Evolutionary conservation across 1,140 invertebrate species (phyloP).

Genomic region (Aphaenogaster rudis): DNA sequence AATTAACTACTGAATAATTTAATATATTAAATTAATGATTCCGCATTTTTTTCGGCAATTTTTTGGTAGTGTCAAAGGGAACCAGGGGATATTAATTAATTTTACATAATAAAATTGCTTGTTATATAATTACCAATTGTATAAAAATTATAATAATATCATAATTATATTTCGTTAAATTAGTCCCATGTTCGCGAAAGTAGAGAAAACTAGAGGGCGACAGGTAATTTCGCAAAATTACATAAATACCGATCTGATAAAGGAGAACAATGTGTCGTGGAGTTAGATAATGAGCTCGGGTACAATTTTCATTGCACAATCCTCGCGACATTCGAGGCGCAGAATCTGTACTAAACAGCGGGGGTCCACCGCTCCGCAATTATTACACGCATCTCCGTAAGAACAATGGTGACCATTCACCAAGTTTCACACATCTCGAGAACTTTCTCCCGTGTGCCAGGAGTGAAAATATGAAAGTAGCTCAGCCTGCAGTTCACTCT

Average conservation of each 20-base stretch:
- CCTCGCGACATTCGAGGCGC: conserved; percentile 30
- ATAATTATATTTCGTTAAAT: neutral
- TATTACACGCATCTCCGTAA: conserved; percentile 76
- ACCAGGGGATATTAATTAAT: neutral
- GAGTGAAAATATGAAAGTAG: conserved; percentile 87
- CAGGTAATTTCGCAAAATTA: conserved; percentile 7
- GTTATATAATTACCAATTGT: neutral
- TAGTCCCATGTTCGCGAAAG: neutral
- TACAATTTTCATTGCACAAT: conserved; percentile 67
- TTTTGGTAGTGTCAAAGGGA: neutral
- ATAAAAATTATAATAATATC: neutral
- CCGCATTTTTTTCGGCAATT: neutral
- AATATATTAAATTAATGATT: conserved; percentile 12
- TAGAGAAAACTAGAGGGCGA: neutral
- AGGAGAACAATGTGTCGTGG: conserved; percentile 15
- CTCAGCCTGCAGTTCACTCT: conserved; percentile 80
- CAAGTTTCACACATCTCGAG: conserved; percentile 83
- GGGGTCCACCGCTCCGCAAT: conserved; percentile 41
- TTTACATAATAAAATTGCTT: conserved; percentile 5
- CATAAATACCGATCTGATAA: conserved; percentile 31
- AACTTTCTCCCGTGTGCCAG: conserved; percentile 85
- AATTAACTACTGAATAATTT: neutral
- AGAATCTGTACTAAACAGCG: conserved; percentile 39
- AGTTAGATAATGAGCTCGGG: conserved; percentile 47
- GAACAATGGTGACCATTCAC: conserved; percentile 80